phyloP scores from a whole-genome alignment of 2,888 invertebrate species.

The Heterodera filipjevi region DNA sequence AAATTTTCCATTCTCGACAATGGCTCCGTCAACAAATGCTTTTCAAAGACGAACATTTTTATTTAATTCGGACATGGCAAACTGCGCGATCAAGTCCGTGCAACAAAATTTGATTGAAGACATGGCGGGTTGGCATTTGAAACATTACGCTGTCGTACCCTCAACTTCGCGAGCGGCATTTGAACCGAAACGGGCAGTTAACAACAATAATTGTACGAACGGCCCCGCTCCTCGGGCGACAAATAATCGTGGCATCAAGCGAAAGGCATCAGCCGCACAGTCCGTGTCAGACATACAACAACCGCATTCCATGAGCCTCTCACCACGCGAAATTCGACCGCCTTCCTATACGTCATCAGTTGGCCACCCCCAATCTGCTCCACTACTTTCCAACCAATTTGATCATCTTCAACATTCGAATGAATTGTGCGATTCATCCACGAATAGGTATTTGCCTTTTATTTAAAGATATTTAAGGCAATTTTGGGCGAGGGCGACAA shows the following conservation, averaged over 20 bases:
- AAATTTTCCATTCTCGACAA: not conserved
- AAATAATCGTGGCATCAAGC: not conserved
- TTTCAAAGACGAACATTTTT: conserved; percentile 1
- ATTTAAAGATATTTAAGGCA: not conserved
- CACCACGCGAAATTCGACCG: not conserved
- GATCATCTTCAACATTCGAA: not conserved
- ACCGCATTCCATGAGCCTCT: not conserved
- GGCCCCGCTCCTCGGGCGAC: not conserved
- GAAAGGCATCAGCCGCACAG: conserved; percentile 5
- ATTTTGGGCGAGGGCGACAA: no score
- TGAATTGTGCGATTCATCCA: not conserved
- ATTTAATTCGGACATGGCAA: conserved; percentile 21
- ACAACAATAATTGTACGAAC: not conserved
- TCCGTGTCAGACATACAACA: not conserved
- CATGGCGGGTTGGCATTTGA: conserved; percentile 11
- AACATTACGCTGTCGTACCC: not conserved
- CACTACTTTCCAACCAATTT: not conserved
- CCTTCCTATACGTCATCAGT: not conserved
- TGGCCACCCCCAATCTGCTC: not conserved
- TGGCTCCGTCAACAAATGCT: not conserved
- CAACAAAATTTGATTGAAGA: not conserved
- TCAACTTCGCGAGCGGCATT: conserved; percentile 10
- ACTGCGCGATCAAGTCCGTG: not conserved
- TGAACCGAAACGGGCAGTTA: not conserved
- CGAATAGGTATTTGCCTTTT: not conserved